phyloP scores from a whole-genome alignment of 2,888 invertebrate species.

The Furcula furcula region DNA sequence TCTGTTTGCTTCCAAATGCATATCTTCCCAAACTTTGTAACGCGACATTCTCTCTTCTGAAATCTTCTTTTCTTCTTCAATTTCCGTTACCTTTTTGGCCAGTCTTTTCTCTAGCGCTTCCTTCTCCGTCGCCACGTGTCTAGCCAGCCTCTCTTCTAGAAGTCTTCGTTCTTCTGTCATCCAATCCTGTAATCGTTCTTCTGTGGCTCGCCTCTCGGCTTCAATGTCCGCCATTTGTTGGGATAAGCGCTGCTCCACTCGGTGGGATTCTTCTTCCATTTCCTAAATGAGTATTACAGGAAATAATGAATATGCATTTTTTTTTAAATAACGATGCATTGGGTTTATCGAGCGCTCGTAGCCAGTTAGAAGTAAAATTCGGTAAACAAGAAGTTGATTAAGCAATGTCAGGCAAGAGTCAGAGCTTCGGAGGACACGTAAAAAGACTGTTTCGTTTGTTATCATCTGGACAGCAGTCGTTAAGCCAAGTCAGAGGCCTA shows the following conservation, averaged over 20 bases:
- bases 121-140: constrained; percentile 37
- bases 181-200: constrained; percentile 41
- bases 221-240: constrained; percentile 44
- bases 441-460: too few relatives aligned
- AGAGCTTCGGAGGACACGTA: too few relatives aligned
- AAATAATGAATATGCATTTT: too few relatives aligned
- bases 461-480: too few relatives aligned
- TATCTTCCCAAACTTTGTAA: constrained; percentile 35
- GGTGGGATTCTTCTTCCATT: constrained; percentile 39
- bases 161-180: constrained; percentile 44
- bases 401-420: too few relatives aligned
- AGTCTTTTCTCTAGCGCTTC: constrained; percentile 38
- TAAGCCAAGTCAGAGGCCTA: too few relatives aligned
- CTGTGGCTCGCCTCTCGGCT: constrained; percentile 35
- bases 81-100: constrained; percentile 38
- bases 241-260: constrained; percentile 34
- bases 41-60: constrained; percentile 40
- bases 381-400: too few relatives aligned
- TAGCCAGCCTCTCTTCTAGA: constrained; percentile 56
- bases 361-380: too few relatives aligned
- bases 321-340: too few relatives aligned
- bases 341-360: too few relatives aligned
- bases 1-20: constrained; percentile 31
- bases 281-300: too few relatives aligned
- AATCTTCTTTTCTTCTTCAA: constrained; percentile 37